Percentiles rank a stretch among this genome's conserved stretches.
Conservation (phyloP, 2,797 vertebrate genomes). For the Xiphorhynchus erythropygius region DNA sequence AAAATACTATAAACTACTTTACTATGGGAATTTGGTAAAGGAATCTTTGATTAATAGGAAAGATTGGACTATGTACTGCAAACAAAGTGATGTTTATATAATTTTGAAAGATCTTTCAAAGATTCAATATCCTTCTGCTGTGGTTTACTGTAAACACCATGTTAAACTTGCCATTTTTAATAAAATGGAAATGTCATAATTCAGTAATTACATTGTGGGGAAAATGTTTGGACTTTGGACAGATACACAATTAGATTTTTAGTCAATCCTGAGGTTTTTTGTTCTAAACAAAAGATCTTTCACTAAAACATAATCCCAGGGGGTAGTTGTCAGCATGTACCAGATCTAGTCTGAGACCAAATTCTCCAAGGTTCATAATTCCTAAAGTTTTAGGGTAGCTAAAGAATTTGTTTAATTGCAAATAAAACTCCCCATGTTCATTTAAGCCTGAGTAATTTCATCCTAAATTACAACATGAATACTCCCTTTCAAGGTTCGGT, state of each 20-base stretch:
- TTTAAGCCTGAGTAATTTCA: neutral
- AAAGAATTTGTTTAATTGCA: neutral
- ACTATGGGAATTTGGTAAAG: constrained; percentile 65
- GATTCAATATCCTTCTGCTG: constrained; percentile 43
- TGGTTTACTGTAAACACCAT: constrained; percentile 4
- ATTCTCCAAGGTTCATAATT: neutral
- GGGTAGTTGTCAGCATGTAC: neutral
- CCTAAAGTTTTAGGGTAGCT: neutral
- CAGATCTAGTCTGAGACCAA: neutral
- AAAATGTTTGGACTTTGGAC: neutral
- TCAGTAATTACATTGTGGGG: neutral
- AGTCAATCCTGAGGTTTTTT: neutral
- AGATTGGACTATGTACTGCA: constrained; percentile 51
- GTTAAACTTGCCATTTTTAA: constrained; percentile 42
- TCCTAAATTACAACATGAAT: neutral
- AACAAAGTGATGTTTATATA: constrained; percentile 66
- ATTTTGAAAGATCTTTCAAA: constrained; percentile 65
- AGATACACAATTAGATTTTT: neutral
- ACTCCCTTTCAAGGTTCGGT: neutral
- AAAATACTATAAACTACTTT: constrained; percentile 68
- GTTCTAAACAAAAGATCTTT: neutral
- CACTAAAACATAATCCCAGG: neutral
- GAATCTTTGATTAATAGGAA: constrained; percentile 71
- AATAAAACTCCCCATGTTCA: neutral
- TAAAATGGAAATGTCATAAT: constrained; percentile 22